phyloP scores from a whole-genome alignment of 2,888 invertebrate genomes.

The Pinctada fucata region DNA sequence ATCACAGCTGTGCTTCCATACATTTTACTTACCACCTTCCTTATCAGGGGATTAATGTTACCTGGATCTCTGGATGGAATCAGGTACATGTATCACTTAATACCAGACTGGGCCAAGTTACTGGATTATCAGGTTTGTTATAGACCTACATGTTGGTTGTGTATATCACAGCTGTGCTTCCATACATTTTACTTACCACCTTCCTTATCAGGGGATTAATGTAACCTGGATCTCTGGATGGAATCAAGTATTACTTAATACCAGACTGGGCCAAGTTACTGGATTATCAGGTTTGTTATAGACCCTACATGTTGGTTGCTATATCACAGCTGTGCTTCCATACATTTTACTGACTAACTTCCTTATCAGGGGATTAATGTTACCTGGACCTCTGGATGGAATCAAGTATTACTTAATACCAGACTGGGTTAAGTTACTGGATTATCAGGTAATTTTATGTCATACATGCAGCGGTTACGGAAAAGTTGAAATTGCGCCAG shows the following conservation, averaged over 20 bases:
- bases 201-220: constrained; percentile 63
- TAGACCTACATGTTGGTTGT: constrained; percentile 58
- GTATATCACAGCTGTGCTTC: constrained; percentile 60
- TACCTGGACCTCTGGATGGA: constrained; percentile 61
- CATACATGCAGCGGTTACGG: neutral
- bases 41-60: constrained; percentile 61
- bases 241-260: constrained; percentile 62
- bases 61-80: constrained; percentile 63
- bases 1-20: constrained; percentile 63
- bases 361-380: constrained; percentile 59
- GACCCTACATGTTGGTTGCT: constrained; percentile 8
- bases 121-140: constrained; percentile 52
- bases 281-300: constrained; percentile 48
- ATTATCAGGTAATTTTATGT: constrained; percentile 47
- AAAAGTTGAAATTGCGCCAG: no score
- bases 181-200: constrained; percentile 63
- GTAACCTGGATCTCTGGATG: constrained; percentile 59
- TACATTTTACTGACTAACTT: constrained; percentile 64
- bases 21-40: constrained; percentile 60
- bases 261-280: constrained; percentile 58
- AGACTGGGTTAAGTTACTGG: constrained; percentile 53
- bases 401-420: constrained; percentile 63
- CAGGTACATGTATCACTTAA: constrained; percentile 60
- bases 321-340: constrained; percentile 60
- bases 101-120: constrained; percentile 60